A percentile compares a stretch with the other conserved stretches of the same genome.
These are phyloP conservation scores for Melanophora roralis DNA, from an alignment of 2,888 invertebrate genomes.

Conservation along the genomic window DNA sequence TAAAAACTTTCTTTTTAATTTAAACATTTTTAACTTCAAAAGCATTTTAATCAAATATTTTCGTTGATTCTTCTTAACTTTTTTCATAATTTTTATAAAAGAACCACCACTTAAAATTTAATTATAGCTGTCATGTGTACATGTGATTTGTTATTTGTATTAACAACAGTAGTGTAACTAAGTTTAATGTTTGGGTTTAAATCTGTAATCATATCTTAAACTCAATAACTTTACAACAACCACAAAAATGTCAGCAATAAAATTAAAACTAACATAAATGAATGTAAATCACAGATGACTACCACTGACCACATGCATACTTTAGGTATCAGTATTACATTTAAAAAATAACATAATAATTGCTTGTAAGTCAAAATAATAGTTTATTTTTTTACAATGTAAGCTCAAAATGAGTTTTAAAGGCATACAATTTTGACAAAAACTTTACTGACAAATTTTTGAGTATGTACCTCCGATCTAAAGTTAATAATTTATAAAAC, in stretches of 20 bases:
- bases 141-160: conserved; percentile 75
- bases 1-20: background rate
- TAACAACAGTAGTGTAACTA: conserved; percentile 67
- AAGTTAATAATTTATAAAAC: no score
- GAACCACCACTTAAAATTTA: background rate
- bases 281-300: conserved; percentile 1
- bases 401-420: no score
- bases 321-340: background rate
- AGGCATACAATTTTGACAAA: no score
- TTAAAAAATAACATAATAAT: background rate
- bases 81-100: background rate
- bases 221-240: conserved; percentile 16
- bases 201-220: conserved; percentile 26
- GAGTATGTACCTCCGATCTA: no score
- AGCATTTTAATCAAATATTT: no score
- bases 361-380: background rate
- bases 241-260: background rate
- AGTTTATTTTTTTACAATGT: background rate
- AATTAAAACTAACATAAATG: conserved; percentile 9
- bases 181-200: conserved; percentile 37
- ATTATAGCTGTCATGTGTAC: conserved; percentile 60
- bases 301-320: conserved; percentile 16
- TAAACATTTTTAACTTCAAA: no score
- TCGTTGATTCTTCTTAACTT: no score
- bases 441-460: no score